A percentile compares a stretch with the other conserved stretches of the same genome.
Conservation (phyloP, 2,888 invertebrate genomes). For the Drosophila ochracea region DNA sequence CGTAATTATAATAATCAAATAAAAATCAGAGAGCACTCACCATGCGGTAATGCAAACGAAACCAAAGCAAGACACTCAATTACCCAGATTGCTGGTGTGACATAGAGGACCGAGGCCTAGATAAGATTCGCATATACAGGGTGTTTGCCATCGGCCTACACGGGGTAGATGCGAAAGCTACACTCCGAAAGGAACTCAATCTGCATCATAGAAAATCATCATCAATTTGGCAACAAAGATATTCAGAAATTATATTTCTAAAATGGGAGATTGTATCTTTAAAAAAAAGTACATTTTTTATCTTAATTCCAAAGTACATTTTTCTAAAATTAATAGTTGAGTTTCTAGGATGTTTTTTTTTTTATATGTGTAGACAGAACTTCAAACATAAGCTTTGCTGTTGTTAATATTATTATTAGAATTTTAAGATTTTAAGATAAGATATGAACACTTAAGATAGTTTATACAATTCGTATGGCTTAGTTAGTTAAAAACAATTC, state of each 20-base stretch:
- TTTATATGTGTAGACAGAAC: not conserved
- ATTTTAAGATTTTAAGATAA: not conserved
- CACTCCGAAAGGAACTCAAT: not conserved
- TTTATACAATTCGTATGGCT: not conserved
- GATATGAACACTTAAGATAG: not conserved
- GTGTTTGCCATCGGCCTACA: slow-evolving; percentile 30
- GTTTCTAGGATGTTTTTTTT: not conserved
- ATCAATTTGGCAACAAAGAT: not conserved
- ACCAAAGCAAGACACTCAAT: slow-evolving; percentile 57
- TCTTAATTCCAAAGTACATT: not conserved
- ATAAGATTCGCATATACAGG: slow-evolving; percentile 69
- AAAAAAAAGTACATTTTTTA: not conserved
- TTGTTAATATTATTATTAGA: not conserved
- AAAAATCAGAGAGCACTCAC: not conserved
- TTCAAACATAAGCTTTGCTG: not conserved
- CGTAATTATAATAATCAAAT: not conserved
- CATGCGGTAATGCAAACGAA: slow-evolving; percentile 3
- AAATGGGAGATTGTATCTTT: not conserved
- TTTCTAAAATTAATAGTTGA: not conserved
- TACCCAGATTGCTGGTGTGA: slow-evolving; percentile 65
- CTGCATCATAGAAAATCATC: not conserved
- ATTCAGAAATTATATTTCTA: not conserved
- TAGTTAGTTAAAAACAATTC: not conserved
- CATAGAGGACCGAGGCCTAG: slow-evolving; percentile 46
- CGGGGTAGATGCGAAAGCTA: fast-evolving